Base-by-base conservation (phyloP, 30 jellyfish, hydroid and myxozoan species). In the Pseudorhiza aurosa region DNA sequence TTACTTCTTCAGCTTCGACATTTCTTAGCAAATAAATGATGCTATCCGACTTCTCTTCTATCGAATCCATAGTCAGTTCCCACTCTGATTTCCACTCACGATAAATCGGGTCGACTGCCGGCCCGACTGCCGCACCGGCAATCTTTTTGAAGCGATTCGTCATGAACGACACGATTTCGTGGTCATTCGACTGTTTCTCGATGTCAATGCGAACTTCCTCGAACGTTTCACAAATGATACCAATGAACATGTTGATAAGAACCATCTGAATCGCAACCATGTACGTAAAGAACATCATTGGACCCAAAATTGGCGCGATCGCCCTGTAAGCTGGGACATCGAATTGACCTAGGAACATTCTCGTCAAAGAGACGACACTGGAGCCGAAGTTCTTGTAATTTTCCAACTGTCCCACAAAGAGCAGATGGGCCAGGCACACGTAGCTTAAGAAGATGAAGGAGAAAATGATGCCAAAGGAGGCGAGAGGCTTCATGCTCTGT, bases 161-260 rank as follows among this genome's bases (percentile, higher is more conserved):
- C 95, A 92, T 85, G 86, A 81, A 92, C 31, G 95, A 72, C 33
- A 92, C 32, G 77, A 92, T 73, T 32, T 84, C 95, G 44, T 84
- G 95, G 26, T 84, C 98, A 36, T 77, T 78, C 0, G 97, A 57
- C 55, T 85, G 96, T 58, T 92, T 83, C 19, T 79, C 95, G 56
- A 68, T 42, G 72, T 72, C 96, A 25, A 60, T 83, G 14, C 96
- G 83, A 10, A 77, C 95, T 40, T 79, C 93, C 30, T 95, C 96
- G 58, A 92, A 92, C n/a, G 98, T 77, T 55, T 92, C 98, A 80
- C 98, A 92, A 37, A 92, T 76, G 81, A 92, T 75, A 10, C 98
- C 98, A 30, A 92, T 82, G 67, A 92, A 92, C 92, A 92, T 68
- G 71, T 92, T 92, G 26, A 92, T 92, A 42, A 92, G 77, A 21